These are phyloP conservation scores for Leucophenga varia DNA, from an alignment of 1,140 invertebrate species.

Conservation along the genomic window DNA sequence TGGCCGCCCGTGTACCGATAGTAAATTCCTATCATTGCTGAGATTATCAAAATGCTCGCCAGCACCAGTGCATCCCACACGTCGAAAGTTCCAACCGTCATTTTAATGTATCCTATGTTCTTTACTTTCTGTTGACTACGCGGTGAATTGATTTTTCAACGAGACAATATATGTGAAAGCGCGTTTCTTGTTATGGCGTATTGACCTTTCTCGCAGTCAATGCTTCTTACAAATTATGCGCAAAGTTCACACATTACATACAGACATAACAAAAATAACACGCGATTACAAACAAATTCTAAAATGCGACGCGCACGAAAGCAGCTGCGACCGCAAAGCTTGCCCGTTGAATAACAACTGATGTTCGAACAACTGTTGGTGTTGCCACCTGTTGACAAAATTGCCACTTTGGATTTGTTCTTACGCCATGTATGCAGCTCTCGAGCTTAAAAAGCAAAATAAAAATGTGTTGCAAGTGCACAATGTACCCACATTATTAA, in stretches of 20 bases:
- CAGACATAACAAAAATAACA: conserved; percentile 16
- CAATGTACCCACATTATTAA: no score
- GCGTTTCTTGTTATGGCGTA: conserved; percentile 18
- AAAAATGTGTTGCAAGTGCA: no score
- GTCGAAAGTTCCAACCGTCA: conserved; percentile 42
- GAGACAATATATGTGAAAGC: no score
- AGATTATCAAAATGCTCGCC: conserved; percentile 63
- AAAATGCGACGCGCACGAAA: background rate
- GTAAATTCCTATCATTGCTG: conserved; percentile 75
- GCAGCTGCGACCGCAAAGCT: conserved; percentile 7
- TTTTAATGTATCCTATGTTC: no score
- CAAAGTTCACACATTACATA: conserved; percentile 15
- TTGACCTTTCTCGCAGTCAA: conserved; percentile 36
- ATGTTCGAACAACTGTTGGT: background rate
- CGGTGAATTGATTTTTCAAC: no score
- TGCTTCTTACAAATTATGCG: conserved; percentile 24
- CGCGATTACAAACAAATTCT: conserved; percentile 18
- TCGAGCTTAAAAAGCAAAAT: conserved; percentile 14
- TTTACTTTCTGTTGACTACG: no score
- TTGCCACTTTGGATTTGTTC: background rate
- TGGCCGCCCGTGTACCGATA: conserved; percentile 85
- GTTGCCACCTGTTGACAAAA: conserved; percentile 22
- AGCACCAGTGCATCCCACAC: conserved; percentile 70
- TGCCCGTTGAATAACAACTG: conserved; percentile 30
- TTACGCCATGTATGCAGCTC: conserved; percentile 7